Evolutionary conservation across 2,797 vertebrate species (phyloP).

Genomic region (Acomys russatus): DNA sequence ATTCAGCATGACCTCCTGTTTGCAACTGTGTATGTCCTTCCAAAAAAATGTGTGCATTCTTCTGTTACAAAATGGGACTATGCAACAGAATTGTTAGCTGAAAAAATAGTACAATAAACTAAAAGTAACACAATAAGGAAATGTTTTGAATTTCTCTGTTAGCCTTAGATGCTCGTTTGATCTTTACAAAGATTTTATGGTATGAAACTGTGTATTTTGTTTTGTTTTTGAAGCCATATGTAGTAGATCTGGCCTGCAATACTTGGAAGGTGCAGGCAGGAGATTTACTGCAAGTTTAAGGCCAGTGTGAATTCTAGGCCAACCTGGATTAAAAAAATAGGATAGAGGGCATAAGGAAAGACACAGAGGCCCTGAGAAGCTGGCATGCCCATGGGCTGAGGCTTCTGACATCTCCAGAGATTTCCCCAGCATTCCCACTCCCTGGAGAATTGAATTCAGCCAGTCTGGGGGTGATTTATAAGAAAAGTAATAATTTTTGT

Average conservation of each 20-base stretch:
- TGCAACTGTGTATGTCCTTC: background rate
- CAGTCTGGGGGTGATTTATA: background rate
- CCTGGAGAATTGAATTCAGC: background rate
- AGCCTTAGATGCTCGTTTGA: background rate
- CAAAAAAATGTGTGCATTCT: background rate
- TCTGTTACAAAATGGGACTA: background rate
- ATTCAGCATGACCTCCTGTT: background rate
- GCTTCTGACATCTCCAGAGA: conserved; percentile 11
- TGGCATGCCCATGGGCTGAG: background rate
- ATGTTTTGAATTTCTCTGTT: background rate
- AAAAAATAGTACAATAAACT: background rate
- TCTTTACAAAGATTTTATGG: background rate
- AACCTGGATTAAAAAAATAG: background rate
- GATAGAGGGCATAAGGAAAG: background rate
- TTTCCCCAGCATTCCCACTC: background rate
- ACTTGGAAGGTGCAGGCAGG: background rate
- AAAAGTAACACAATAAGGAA: background rate
- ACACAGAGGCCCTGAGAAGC: background rate
- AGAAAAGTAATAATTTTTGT: background rate
- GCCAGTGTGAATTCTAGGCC: background rate
- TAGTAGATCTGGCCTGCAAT: background rate
- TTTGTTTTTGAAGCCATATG: background rate
- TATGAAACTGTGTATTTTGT: background rate
- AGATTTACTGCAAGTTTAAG: background rate
- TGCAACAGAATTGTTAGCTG: background rate